A percentile compares a stretch with the other conserved stretches of the same genome.
phyloP scores from a whole-genome alignment of 2,113 vertebrate genomes.

The Hippocampus mohnikei region DNA sequence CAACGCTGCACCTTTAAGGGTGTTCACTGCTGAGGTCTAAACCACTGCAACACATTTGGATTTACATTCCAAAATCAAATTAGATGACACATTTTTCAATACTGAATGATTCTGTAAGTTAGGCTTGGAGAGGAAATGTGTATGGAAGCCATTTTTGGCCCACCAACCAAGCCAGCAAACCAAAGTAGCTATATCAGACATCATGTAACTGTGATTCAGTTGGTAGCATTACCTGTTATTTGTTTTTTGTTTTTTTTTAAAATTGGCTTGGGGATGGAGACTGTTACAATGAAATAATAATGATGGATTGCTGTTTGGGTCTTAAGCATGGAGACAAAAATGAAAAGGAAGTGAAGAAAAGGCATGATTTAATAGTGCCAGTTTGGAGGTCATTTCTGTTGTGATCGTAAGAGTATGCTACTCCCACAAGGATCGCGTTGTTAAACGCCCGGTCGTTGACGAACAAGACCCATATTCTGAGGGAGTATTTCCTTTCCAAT shows the following conservation, averaged over 20 bases:
- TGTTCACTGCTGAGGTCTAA: slow-evolving; percentile 17
- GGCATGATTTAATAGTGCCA: background rate
- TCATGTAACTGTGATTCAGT: background rate
- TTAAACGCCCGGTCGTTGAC: too few species aligned
- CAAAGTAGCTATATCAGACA: background rate
- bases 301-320: slow-evolving; percentile 3
- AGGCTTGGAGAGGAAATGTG: slow-evolving; percentile 4
- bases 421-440: too few species aligned
- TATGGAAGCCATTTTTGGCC: background rate
- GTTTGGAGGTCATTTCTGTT: slow-evolving; percentile 1
- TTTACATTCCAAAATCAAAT: slow-evolving; percentile 67
- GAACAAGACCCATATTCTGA: too few species aligned
- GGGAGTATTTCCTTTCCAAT: too few species aligned
- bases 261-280: too few species aligned
- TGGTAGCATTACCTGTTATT: background rate
- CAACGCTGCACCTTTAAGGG: background rate
- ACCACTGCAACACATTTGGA: slow-evolving; percentile 48
- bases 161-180: slow-evolving; percentile 9
- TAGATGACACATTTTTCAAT: slow-evolving; percentile 29
- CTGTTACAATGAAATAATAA: background rate
- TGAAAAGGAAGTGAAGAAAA: background rate
- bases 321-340: background rate
- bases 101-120: slow-evolving; percentile 27
- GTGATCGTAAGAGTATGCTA: background rate
- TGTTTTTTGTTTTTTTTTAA: too few species aligned